A percentile compares a stretch with the other conserved stretches of the same genome.
These are phyloP conservation scores for Stegastes partitus DNA, from an alignment of 2,113 vertebrate genomes.

Conservation along the genomic window DNA sequence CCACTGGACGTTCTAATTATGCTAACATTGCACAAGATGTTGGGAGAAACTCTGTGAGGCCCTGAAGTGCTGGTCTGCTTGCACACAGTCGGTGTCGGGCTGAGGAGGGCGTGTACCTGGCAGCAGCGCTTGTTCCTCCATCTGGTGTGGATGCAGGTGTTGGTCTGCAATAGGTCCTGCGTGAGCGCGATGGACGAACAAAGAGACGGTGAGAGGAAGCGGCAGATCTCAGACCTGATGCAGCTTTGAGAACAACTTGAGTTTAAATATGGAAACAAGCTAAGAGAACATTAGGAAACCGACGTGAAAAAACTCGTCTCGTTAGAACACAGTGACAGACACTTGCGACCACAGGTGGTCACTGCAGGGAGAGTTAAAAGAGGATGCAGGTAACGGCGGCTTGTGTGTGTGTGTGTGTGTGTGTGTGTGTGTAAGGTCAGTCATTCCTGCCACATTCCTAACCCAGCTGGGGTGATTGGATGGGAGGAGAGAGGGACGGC, in stretches of 20 bases:
- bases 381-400: constrained; percentile 67
- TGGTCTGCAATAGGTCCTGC: constrained; percentile 93
- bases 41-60: not conserved
- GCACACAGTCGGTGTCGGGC: constrained; percentile 27
- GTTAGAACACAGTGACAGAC: constrained; percentile 21
- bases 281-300: not conserved
- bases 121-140: constrained; percentile 94
- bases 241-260: not conserved
- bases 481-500: constrained; percentile 75
- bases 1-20: not conserved
- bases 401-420: constrained; percentile 52
- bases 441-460: constrained; percentile 82
- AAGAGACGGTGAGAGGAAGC: constrained; percentile 66
- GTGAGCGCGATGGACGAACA: constrained; percentile 71
- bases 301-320: not conserved
- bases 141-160: constrained; percentile 91
- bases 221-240: not conserved
- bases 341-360: constrained; percentile 51
- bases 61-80: constrained; percentile 23
- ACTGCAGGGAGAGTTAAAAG: constrained; percentile 39
- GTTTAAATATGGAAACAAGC: not conserved
- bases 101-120: constrained; percentile 90
- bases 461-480: constrained; percentile 82
- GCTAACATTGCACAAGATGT: not conserved
- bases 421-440: constrained; percentile 61